Percentiles rank a stretch among this genome's conserved stretches.
These are phyloP conservation scores for Leptura quadrifasciata DNA, from an alignment of 2,888 invertebrate species.

Conservation along the genomic window DNA sequence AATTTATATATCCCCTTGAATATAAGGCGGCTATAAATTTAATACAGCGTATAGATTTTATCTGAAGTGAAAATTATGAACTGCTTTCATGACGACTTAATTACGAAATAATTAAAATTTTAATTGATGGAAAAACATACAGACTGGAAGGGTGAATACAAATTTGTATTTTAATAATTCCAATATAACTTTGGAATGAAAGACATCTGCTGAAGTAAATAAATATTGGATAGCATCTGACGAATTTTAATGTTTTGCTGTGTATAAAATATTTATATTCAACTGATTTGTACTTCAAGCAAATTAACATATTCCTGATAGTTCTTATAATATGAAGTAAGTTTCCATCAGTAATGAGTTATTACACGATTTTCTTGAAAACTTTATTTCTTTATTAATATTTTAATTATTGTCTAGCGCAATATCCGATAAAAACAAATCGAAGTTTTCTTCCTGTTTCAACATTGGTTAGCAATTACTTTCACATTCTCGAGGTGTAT, in stretches of 20 bases:
- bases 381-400: no score
- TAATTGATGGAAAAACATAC: slow-evolving; percentile 55
- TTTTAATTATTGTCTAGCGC: neutral
- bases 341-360: no score
- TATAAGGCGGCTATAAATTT: slow-evolving; percentile 15
- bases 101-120: slow-evolving; percentile 54
- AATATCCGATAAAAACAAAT: neutral
- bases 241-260: neutral
- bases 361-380: no score
- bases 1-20: slow-evolving; percentile 1
- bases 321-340: no score
- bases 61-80: slow-evolving; percentile 50
- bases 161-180: slow-evolving; percentile 34
- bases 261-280: neutral
- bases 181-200: neutral
- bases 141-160: slow-evolving; percentile 43
- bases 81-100: slow-evolving; percentile 53
- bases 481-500: slow-evolving; percentile 60
- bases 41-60: slow-evolving; percentile 20
- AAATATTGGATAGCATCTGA: slow-evolving; percentile 29
- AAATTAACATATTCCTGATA: neutral
- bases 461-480: slow-evolving; percentile 45
- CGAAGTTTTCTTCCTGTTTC: neutral
- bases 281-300: no score
- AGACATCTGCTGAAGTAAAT: slow-evolving; percentile 32